These are phyloP conservation scores for Helogale parvula DNA, from an alignment of 2,113 vertebrate species.

Conservation along the genomic window DNA sequence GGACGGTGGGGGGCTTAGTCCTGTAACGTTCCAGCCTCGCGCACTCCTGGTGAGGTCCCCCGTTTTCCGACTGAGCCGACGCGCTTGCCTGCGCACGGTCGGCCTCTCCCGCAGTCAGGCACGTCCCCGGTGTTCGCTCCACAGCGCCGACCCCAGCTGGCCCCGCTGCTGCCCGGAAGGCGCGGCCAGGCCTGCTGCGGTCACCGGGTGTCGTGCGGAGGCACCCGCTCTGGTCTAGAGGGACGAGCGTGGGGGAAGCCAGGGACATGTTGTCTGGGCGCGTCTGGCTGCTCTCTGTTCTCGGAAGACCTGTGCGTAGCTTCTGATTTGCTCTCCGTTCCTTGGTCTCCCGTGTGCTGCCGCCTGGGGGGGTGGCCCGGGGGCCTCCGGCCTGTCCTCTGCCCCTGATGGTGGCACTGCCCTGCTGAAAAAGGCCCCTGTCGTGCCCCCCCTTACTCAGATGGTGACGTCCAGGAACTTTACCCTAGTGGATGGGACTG, in stretches of 20 bases:
- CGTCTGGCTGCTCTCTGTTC: not conserved
- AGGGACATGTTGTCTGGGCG: not conserved
- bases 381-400: not conserved
- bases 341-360: not conserved
- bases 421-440: not conserved
- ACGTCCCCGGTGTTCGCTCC: not conserved
- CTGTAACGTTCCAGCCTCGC: not conserved
- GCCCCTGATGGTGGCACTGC: not conserved
- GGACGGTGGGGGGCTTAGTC: not conserved
- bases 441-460: not conserved
- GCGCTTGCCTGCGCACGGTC: not conserved
- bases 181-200: too few species aligned
- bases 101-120: not conserved
- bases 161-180: not conserved
- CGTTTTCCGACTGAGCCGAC: not conserved
- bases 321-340: not conserved
- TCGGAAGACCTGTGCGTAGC: not conserved
- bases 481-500: not conserved
- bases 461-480: not conserved
- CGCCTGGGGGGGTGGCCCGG: not conserved
- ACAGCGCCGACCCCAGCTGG: too few species aligned
- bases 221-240: not conserved
- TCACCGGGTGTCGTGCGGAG: not conserved
- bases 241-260: not conserved
- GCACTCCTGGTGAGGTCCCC: not conserved